phyloP scores from a whole-genome alignment of 2,113 vertebrate genomes.

The Origma solitaria region DNA sequence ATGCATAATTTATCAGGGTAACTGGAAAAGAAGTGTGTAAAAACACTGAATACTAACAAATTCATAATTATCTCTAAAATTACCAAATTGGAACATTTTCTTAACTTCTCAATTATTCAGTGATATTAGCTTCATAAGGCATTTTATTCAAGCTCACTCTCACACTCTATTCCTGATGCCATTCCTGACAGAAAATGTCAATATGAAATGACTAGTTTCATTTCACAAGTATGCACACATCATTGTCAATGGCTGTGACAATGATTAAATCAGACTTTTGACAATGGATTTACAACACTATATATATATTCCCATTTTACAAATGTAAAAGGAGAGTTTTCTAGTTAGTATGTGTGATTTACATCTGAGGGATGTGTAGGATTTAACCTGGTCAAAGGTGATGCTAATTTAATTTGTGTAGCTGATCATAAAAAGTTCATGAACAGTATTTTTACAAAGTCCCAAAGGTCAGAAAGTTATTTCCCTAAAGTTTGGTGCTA shows the following conservation, averaged over 20 bases:
- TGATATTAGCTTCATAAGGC: not conserved
- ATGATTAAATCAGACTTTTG: not conserved
- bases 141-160: not conserved
- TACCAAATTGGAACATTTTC: not conserved
- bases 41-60: not conserved
- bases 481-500: not conserved
- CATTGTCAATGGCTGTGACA: not conserved
- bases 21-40: not conserved
- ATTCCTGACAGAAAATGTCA: not conserved
- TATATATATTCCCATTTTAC: not conserved
- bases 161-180: not conserved
- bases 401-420: not conserved
- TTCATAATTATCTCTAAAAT: not conserved
- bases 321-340: not conserved
- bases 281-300: not conserved
- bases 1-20: not conserved
- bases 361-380: not conserved
- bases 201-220: not conserved
- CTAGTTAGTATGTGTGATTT: not conserved
- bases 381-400: not conserved
- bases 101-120: not conserved
- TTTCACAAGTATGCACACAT: not conserved
- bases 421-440: not conserved
- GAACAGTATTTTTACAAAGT: not conserved
- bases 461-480: not conserved